Base-by-base conservation (phyloP, 2,888 invertebrate genomes). In the Smittia sp. region DNA sequence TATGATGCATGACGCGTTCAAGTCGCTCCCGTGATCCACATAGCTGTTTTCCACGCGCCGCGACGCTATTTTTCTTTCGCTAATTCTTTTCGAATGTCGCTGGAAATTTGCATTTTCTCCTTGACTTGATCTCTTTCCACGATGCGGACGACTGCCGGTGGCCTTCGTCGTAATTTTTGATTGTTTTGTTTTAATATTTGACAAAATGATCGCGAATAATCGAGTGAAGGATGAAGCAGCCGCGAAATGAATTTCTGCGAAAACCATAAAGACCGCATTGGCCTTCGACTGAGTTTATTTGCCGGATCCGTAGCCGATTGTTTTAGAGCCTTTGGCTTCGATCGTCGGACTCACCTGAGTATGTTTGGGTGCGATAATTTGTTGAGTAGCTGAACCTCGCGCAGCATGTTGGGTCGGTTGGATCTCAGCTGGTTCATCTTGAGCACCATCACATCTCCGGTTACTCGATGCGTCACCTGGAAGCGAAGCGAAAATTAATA, bases 381-480 rank as follows among this genome's bases (percentile, higher is more conserved):
- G 85, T 97, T 97, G 91, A 97, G 94, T 78, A 97, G 89, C 85
- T 97, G 96, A 77, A 96, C 96, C 85, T 97, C 97, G 80, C 96
- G 93, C 79, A 97, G 87, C 92, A 97, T 97, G 85, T 94, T 96
- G 78, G 94, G 93, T 79, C 96, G 88, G 85, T 97, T 96, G 78
- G 95, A 94, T 76, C 93, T 88, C 81, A 94, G 90, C 83, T 94
- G 90, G 86, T 97, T 94, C 93, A 94, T 95, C 85, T 97, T 97
- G 80, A 97, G 89, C 83, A 96, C 97, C 96, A 97, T 97, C 80
- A 96, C 93, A 82, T 95, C 90, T 78, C 93, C 93, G 74, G 95
- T 94, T 77, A 91, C 90, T 82, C 91, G 90, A 85, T 97, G 96
- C 76, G 93, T 94, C 81, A 96, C 96, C 94, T 94, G 86, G 62